These are phyloP conservation scores for Melikaiella ostensackeni DNA, from an alignment of 2,888 invertebrate genomes.

Conservation along the genomic window DNA sequence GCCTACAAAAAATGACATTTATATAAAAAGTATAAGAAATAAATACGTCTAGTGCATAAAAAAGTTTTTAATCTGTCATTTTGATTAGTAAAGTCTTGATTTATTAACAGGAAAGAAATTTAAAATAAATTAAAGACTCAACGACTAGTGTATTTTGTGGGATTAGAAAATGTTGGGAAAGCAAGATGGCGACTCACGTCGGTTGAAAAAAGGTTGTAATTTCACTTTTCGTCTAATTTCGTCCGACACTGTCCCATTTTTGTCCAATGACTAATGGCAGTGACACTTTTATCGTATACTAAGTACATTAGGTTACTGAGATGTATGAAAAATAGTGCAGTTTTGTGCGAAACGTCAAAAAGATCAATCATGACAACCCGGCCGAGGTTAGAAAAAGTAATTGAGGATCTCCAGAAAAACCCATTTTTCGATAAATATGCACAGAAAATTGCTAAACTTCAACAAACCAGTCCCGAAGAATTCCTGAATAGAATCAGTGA, in stretches of 20 bases:
- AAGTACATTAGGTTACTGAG: constrained; percentile 41
- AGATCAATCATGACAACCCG: constrained; percentile 76
- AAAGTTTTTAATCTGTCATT: neutral
- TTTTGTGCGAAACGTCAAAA: constrained; percentile 45
- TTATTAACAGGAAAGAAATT: neutral
- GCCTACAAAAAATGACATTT: neutral
- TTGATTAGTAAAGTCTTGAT: neutral
- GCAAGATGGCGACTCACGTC: constrained; percentile 18
- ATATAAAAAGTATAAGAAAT: neutral
- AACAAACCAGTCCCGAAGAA: constrained; percentile 87
- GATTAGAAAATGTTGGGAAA: neutral
- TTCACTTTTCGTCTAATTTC: constrained; percentile 10
- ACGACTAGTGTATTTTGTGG: neutral
- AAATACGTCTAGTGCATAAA: neutral
- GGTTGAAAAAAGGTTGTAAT: neutral
- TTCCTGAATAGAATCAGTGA: constrained; percentile 83
- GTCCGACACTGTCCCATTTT: neutral
- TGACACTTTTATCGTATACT: constrained; percentile 49
- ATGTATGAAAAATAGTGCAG: constrained; percentile 39
- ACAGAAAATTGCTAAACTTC: constrained; percentile 85
- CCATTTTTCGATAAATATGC: constrained; percentile 92
- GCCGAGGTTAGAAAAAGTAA: constrained; percentile 76
- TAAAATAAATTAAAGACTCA: constrained; percentile 11
- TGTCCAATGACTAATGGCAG: constrained; percentile 58
- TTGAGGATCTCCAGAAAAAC: constrained; percentile 81